Evolutionary conservation across 2,113 vertebrate genomes (phyloP).

Genomic region (Leuciscus idus): DNA sequence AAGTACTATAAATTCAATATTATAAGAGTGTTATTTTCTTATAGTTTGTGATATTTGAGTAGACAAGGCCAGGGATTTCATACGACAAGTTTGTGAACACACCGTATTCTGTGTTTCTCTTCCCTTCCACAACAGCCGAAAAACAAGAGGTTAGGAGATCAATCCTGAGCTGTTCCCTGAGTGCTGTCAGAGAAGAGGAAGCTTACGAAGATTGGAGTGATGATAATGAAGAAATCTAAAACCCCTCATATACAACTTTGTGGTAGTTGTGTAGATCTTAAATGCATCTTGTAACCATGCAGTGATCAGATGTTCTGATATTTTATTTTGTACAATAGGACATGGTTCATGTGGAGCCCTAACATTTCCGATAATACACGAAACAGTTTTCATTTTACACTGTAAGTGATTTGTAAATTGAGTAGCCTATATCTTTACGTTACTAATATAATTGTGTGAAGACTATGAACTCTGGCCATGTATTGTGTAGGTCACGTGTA

Average conservation of each 20-base stretch:
- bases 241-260: too few relatives aligned
- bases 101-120: not conserved
- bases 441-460: not conserved
- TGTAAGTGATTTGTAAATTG: not conserved
- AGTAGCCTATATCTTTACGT: not conserved
- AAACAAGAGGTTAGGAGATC: slow-evolving; percentile 78
- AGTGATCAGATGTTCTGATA: not conserved
- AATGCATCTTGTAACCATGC: not conserved
- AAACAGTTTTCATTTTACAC: not conserved
- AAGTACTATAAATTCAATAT: too few relatives aligned
- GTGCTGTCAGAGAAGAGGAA: slow-evolving; percentile 57
- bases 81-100: not conserved
- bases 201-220: slow-evolving; percentile 65
- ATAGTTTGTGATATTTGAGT: too few relatives aligned
- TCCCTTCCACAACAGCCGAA: slow-evolving; percentile 75
- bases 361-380: not conserved
- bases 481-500: not conserved
- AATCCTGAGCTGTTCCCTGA: slow-evolving; percentile 79
- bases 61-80: not conserved
- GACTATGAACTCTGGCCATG: not conserved
- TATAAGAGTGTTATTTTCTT: too few relatives aligned
- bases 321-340: not conserved
- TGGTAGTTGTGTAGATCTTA: not conserved
- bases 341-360: not conserved
- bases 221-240: slow-evolving; percentile 54